These are phyloP conservation scores for Busseola fusca DNA, from an alignment of 2,888 invertebrate genomes.

Conservation along the genomic window DNA sequence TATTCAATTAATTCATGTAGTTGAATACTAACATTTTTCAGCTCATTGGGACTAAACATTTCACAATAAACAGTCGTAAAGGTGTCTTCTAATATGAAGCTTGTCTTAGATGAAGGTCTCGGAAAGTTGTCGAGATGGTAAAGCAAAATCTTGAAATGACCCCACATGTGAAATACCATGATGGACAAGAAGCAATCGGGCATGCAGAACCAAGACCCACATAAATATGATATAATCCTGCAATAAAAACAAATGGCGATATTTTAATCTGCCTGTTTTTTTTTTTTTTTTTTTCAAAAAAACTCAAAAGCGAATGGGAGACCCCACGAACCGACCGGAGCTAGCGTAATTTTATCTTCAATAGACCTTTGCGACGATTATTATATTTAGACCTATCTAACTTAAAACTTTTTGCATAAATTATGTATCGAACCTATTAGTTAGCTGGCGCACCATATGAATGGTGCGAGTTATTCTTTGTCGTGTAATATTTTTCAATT, in stretches of 20 bases:
- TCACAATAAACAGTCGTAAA: neutral
- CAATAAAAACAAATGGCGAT: slow-evolving; percentile 2
- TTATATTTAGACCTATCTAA: neutral
- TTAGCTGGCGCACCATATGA: neutral
- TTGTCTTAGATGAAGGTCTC: slow-evolving; percentile 27
- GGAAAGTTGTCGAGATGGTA: slow-evolving; percentile 54
- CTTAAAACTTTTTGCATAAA: no score
- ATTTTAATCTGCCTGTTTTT: neutral
- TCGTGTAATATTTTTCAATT: neutral
- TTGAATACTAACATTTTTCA: slow-evolving; percentile 13
- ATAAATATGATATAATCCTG: slow-evolving; percentile 39
- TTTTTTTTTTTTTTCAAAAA: no score
- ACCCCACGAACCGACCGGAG: neutral
- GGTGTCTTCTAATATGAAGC: neutral
- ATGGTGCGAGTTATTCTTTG: neutral
- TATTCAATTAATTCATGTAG: slow-evolving; percentile 47
- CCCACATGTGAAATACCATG: slow-evolving; percentile 60
- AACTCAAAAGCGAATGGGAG: no score
- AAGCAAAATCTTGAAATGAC: slow-evolving; percentile 61
- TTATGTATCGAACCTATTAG: neutral
- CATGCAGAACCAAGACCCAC: slow-evolving; percentile 43
- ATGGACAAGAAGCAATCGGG: slow-evolving; percentile 55
- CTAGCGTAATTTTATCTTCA: no score
- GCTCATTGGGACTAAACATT: slow-evolving; percentile 46
- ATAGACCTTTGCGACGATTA: neutral